Evolutionary conservation across 2,113 vertebrate genomes (phyloP).

Genomic region (Mobula birostris): DNA sequence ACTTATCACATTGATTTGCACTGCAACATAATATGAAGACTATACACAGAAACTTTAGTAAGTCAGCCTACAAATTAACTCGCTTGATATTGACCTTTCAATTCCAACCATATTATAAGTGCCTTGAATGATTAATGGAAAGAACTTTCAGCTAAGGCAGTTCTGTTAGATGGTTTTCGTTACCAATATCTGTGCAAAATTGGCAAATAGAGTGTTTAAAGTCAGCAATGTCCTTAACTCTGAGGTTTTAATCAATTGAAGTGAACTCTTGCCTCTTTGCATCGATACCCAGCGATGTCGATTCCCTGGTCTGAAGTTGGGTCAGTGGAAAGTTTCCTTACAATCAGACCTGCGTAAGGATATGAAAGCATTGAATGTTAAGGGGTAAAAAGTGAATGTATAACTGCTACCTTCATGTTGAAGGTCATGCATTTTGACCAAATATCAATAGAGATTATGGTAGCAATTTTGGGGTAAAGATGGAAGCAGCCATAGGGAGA

Average conservation of each 20-base stretch:
- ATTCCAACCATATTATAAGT: conserved; percentile 3
- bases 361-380: neutral
- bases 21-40: conserved; percentile 23
- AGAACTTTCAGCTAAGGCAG: neutral
- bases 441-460: neutral
- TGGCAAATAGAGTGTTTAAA: neutral
- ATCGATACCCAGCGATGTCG: neutral
- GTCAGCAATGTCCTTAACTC: neutral
- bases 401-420: neutral
- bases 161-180: neutral
- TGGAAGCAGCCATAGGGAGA: neutral
- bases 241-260: neutral
- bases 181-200: neutral
- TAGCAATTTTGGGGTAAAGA: neutral
- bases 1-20: neutral
- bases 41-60: neutral
- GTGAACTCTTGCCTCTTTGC: neutral
- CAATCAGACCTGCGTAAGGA: neutral
- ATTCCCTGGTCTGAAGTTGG: neutral
- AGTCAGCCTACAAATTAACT: conserved; percentile 27
- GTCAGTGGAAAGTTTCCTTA: neutral
- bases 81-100: conserved; percentile 25
- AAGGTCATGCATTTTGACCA: neutral
- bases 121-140: neutral
- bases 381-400: neutral